These are phyloP conservation scores for Rhabdornis inornatus DNA, from an alignment of 2,113 vertebrate genomes.

Conservation along the genomic window DNA sequence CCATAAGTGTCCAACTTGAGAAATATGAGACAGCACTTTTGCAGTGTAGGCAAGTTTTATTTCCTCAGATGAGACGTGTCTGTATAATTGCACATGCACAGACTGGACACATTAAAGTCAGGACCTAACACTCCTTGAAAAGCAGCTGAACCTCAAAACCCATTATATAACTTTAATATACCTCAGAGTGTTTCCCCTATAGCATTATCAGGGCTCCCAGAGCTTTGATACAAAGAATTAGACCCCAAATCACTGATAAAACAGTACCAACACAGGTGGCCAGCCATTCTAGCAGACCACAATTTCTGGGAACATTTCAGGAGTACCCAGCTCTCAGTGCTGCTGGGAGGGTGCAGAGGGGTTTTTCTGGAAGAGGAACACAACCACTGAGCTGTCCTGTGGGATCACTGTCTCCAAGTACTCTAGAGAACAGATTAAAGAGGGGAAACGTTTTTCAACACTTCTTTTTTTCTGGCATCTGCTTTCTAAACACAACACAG, in stretches of 20 bases:
- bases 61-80: not conserved
- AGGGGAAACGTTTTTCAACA: not conserved
- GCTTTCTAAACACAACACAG: not conserved
- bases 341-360: not conserved
- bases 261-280: rapidly evolving
- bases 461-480: not conserved
- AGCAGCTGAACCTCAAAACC: not conserved
- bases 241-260: not conserved
- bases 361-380: not conserved
- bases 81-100: rapidly evolving
- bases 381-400: not conserved
- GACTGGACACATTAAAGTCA: not conserved
- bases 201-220: not conserved
- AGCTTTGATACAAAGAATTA: not conserved
- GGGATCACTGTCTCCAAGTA: not conserved
- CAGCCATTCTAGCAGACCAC: not conserved
- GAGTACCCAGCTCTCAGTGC: rapidly evolving
- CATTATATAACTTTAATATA: not conserved
- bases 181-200: not conserved
- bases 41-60: not conserved
- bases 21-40: not conserved
- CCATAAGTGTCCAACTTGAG: not conserved
- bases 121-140: not conserved
- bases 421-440: not conserved
- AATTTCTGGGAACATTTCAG: not conserved